phyloP scores from a whole-genome alignment of 2,797 vertebrate species.

The Linurgus olivaceus region DNA sequence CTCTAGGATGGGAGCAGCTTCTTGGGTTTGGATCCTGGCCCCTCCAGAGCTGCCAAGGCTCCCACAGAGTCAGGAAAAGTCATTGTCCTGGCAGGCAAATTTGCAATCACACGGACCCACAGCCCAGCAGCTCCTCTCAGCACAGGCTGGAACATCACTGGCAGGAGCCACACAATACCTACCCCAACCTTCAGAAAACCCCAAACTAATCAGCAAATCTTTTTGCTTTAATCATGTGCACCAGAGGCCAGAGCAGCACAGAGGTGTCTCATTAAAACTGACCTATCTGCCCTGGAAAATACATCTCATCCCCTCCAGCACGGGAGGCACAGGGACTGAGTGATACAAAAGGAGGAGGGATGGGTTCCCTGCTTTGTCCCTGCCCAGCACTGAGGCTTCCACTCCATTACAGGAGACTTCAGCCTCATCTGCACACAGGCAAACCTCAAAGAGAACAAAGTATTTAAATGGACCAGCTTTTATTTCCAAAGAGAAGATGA shows the following conservation, averaged over 20 bases:
- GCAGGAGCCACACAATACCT: background rate
- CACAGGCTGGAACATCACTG: background rate
- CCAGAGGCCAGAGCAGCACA: background rate
- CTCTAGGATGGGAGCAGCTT: background rate
- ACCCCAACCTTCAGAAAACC: background rate
- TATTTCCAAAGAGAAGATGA: background rate
- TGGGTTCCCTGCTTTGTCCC: background rate
- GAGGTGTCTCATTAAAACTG: background rate
- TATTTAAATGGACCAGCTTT: background rate
- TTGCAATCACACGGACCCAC: rapidly evolving
- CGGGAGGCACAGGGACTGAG: background rate
- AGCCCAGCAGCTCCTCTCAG: background rate
- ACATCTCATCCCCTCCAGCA: background rate
- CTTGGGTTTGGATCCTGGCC: background rate
- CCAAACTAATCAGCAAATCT: background rate
- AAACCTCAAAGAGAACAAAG: conserved; percentile 12
- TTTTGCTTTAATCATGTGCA: background rate
- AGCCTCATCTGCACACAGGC: background rate
- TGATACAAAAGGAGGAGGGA: background rate
- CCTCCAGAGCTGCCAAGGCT: background rate
- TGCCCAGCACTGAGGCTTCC: background rate
- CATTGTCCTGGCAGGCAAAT: background rate
- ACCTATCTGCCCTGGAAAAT: conserved; percentile 1
- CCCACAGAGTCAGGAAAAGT: background rate
- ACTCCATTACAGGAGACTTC: background rate